Evolutionary conservation across 2,797 vertebrate genomes (phyloP), one percentile per base, ranked within the genome.

Genomic region (Cephalopachus bancanus): DNA sequence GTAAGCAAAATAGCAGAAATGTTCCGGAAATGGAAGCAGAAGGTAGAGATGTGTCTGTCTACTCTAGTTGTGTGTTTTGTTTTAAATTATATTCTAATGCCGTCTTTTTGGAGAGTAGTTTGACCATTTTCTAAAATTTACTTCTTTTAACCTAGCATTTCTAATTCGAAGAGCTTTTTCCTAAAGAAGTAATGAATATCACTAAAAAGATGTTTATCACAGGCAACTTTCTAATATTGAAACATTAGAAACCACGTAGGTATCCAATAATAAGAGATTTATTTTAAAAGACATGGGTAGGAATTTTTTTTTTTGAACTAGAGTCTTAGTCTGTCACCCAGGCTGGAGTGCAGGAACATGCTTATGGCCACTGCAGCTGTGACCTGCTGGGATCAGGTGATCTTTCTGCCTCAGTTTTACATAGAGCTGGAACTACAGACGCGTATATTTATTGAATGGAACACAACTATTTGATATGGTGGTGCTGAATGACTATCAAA

Each of bases 131-230:
- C 72, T 17, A 16, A 55, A 90, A 65, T 80, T 19, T 24, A 57
- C 26, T 83, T 89, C 74, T 90, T 96, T 95, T 83, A 72, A 93
- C 24, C n/a, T 62, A 72, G 59, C 22, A 87, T 83, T 95, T 95
- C 75, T 64, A 49, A 72, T 80, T 85, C 30, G 62, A 92, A 89
- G 55, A 62, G 37, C 44, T 62, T 94, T 96, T 93, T 75, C 33
- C 51, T 69, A 74, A 95, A 86, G 57, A 89, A 91, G 90, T 30
- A 91, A 80, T 49, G 80, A 57, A 26, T 90, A 81, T 75, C 59
- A n/a, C 37, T 96, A 78, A 69, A 92, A 95, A 57, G 37, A 37
- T 93, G 44, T 89, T 92, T 69, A 60, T 83, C 19, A 83, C 59
- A 93, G 24, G n/a, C 26, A 30, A n/a, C 28, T 95, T 74, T 91